Evolutionary conservation across 2,113 vertebrate species (phyloP).

Genomic region (Rhinoderma darwinii): DNA sequence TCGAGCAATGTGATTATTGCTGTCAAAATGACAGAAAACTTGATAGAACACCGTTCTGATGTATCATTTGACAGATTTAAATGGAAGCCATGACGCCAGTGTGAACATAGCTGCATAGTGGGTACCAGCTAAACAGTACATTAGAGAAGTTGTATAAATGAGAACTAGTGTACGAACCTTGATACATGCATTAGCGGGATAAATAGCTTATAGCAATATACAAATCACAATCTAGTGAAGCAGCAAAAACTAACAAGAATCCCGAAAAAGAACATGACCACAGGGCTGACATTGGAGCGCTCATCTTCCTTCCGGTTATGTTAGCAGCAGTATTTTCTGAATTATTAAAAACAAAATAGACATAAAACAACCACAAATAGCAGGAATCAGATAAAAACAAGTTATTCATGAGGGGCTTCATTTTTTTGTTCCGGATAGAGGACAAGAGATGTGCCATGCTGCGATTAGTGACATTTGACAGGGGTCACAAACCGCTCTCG

Average conservation of each 20-base stretch:
- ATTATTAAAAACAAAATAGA: not conserved
- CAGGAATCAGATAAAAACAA: not conserved
- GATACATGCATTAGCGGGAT: too few relatives aligned
- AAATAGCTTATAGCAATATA: not conserved
- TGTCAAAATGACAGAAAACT: too few relatives aligned
- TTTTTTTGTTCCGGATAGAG: not conserved
- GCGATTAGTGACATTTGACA: conserved; percentile 31
- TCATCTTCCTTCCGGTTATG: not conserved
- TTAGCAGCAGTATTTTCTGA: not conserved
- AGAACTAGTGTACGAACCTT: not conserved
- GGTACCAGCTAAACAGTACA: not conserved
- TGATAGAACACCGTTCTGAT: too few relatives aligned
- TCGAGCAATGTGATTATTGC: too few relatives aligned
- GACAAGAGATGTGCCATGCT: conserved; percentile 11
- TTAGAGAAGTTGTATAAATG: not conserved
- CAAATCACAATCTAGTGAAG: not conserved
- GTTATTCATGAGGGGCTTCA: conserved; percentile 16
- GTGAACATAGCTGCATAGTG: not conserved
- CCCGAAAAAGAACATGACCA: too few relatives aligned
- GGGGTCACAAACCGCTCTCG: conserved; percentile 22
- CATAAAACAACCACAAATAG: conserved; percentile 27
- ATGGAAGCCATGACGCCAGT: not conserved
- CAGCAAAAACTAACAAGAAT: too few relatives aligned
- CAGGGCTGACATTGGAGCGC: too few relatives aligned
- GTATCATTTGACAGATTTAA: too few relatives aligned